Evolutionary conservation across 1,140 invertebrate genomes (phyloP).

Genomic region (Cepaea nemoralis): DNA sequence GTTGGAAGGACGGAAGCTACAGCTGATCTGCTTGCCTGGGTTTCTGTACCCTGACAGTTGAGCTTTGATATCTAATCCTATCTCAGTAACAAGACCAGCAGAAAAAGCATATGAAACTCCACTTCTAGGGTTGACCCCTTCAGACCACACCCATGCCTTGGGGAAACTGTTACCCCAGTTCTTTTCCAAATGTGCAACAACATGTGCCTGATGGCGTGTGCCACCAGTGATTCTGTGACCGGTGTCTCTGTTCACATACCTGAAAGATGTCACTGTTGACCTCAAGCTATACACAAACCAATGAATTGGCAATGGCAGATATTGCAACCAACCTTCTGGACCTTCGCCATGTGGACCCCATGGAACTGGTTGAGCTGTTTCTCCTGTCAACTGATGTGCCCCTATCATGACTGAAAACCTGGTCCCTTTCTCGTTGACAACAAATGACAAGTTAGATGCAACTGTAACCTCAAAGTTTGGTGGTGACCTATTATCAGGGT

Average conservation of each 20-base stretch:
- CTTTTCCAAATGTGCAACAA: constrained; percentile 59
- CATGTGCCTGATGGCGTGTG: constrained; percentile 2
- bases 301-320: constrained; percentile 57
- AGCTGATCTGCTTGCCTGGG: constrained; percentile 42
- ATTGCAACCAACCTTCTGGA: constrained; percentile 56
- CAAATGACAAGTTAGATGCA: constrained; percentile 40
- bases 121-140: constrained; percentile 45
- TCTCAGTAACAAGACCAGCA: constrained; percentile 53
- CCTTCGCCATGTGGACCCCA: constrained; percentile 57
- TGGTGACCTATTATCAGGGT: constrained; percentile 53
- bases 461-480: constrained; percentile 52
- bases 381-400: constrained; percentile 38
- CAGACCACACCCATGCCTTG: constrained; percentile 57
- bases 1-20: constrained; percentile 56
- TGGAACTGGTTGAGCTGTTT: constrained; percentile 42
- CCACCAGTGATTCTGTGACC: constrained; percentile 41
- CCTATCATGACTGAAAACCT: constrained; percentile 49
- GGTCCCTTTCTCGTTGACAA: constrained; percentile 43
- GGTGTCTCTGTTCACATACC: constrained; percentile 39
- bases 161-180: constrained; percentile 64
- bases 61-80: constrained; percentile 43
- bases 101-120: constrained; percentile 51
- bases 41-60: constrained; percentile 59
- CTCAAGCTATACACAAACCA: constrained; percentile 64
- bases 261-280: constrained; percentile 48